Conservation (phyloP, 2,797 vertebrate species). For the Pterois miles region DNA sequence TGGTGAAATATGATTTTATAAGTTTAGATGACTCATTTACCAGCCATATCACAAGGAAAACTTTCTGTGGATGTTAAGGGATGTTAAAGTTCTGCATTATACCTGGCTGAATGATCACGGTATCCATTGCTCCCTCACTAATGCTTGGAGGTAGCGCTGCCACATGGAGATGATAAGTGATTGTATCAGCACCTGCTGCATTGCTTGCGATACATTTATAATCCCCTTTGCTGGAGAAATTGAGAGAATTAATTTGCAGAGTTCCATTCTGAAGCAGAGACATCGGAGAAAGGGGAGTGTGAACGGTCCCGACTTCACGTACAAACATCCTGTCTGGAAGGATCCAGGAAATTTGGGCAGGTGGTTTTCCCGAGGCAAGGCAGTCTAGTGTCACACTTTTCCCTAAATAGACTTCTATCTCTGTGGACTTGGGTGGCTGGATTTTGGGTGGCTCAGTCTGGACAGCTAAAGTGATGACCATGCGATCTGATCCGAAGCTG, state of each 20-base stretch:
- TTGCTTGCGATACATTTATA: constrained; percentile 89
- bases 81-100: constrained; percentile 2
- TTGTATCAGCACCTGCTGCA: constrained; percentile 85
- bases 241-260: constrained; percentile 76
- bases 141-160: constrained; percentile 83
- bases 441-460: constrained; percentile 83
- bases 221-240: constrained; percentile 84
- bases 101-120: constrained; percentile 74
- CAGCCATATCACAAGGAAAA: not conserved
- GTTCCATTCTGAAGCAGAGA: constrained; percentile 83
- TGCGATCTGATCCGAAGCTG: constrained; percentile 81
- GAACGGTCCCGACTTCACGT: constrained; percentile 64
- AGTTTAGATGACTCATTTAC: not conserved
- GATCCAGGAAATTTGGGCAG: constrained; percentile 85
- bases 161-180: constrained; percentile 83
- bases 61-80: not conserved
- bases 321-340: constrained; percentile 84
- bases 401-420: constrained; percentile 79
- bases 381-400: constrained; percentile 78
- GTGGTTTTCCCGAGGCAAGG: constrained; percentile 80
- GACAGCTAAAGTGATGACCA: constrained; percentile 82
- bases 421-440: constrained; percentile 56
- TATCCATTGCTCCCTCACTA: constrained; percentile 71
- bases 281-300: constrained; percentile 51
- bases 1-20: constrained; percentile 36